Conservation (phyloP, 2,888 invertebrate species). For the Hypolimnas misippus region DNA sequence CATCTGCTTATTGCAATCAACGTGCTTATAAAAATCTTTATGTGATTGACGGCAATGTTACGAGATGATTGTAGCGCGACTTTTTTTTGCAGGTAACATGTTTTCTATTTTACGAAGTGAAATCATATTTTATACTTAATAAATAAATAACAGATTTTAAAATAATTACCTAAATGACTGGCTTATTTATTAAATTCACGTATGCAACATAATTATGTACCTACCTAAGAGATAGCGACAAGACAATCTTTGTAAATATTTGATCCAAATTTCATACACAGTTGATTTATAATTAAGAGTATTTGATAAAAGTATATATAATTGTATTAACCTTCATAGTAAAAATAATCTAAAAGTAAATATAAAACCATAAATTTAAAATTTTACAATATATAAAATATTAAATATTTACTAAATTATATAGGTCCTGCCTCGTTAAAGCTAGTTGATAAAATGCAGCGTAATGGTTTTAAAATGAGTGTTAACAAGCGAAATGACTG, state of each 20-base stretch:
- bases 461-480: constrained; percentile 33
- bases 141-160: no score
- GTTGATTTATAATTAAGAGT: no score
- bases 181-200: no score
- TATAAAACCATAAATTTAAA: not conserved
- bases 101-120: not conserved
- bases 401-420: not conserved
- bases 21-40: constrained; percentile 46
- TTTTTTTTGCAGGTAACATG: constrained; percentile 8
- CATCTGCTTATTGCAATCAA: constrained; percentile 66
- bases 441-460: not conserved
- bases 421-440: not conserved
- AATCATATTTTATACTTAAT: not conserved
- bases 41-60: constrained; percentile 41
- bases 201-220: no score
- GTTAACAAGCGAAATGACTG: constrained; percentile 35
- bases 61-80: constrained; percentile 14
- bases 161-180: no score
- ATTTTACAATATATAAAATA: not conserved
- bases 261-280: no score
- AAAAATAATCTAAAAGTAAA: not conserved
- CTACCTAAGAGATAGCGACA: no score
- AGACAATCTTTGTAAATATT: no score
- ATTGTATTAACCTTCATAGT: no score
- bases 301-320: no score